Base-by-base conservation (phyloP, 2,797 vertebrate species). In the Bradypodion pumilum region DNA sequence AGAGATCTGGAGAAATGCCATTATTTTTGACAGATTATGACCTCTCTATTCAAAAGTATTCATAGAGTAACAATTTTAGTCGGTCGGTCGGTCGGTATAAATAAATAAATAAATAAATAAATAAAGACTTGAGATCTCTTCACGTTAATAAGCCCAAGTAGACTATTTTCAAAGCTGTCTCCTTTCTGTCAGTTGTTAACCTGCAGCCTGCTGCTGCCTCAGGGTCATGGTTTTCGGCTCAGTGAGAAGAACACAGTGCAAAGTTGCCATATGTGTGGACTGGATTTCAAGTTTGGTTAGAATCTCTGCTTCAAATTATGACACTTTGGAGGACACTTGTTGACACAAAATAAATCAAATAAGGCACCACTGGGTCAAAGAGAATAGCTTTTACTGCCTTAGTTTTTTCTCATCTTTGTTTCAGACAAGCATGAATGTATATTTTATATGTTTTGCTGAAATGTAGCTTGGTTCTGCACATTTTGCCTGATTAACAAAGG, bases 181-280 rank as follows among this genome's bases (percentile, higher is more conserved):
- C 65, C 70, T 52, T 74, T 65, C 70, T 82, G 70, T 82, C 81
- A 74, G 32, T 35, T 74, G 44, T 44, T 82, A 65, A 74, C 81
- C 60, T 82, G 72, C 40, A n/a, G 46, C 52, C 19, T 52, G 15
- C 42, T 40, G 32, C 40, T 82, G 72, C 72, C 80, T 65, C 23
- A 74, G 59, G 80, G 72, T 65, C 46, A 35, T 65, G 70, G 49
- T 82, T 74, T 78, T 74, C 37, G 44, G 25, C 25, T 74, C 13
- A 46, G 15, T 74, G 44, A 52, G 62, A 82, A 82, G 62, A 74
- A 66, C 37, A 23, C 37, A 74, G 56, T 49, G 27, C 23, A 21
- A 27, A 65, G 72, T n/a, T 74, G 29, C 60, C n/a, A 65, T 42
- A 62, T 77, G 75, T 42, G 56, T 37, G 62, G 37, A 62, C 37